Evolutionary conservation across 2,888 invertebrate genomes (phyloP).

Genomic region (Andrena bucephala): DNA sequence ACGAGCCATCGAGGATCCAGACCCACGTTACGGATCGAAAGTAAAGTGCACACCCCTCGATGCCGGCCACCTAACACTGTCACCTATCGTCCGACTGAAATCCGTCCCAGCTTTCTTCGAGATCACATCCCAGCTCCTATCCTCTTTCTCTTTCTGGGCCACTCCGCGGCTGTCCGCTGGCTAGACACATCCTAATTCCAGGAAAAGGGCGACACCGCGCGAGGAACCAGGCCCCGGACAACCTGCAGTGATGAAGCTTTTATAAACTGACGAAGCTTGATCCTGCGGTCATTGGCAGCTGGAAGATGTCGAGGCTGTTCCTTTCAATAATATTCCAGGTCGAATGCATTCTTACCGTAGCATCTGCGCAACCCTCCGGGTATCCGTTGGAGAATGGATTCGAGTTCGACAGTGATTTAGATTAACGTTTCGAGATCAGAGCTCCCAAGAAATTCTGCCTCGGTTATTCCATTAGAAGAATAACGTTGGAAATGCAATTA

Average conservation of each 20-base stretch:
- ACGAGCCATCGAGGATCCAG: conserved; percentile 39
- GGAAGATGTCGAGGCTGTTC: too few species aligned
- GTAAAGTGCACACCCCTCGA: conserved; percentile 62
- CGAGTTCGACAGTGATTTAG: too few species aligned
- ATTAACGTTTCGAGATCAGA: too few species aligned
- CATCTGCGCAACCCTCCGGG: too few species aligned
- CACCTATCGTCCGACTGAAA: conserved; percentile 53
- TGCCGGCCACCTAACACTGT: conserved; percentile 16
- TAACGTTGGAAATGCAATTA: conserved; percentile 8
- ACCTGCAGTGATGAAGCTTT: neutral
- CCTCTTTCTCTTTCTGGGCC: conserved; percentile 8
- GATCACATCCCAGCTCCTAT: neutral
- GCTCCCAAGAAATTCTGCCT: too few species aligned
- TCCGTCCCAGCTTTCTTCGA: conserved; percentile 17
- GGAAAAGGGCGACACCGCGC: conserved; percentile 48
- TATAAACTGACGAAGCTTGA: too few species aligned
- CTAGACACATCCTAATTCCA: conserved; percentile 54
- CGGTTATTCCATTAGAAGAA: neutral
- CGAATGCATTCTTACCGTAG: too few species aligned
- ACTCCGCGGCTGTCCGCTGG: conserved; percentile 3
- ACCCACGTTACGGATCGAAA: conserved; percentile 63
- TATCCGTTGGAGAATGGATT: too few species aligned
- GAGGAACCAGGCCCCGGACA: neutral
- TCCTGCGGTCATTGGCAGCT: too few species aligned
- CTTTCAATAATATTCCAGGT: too few species aligned